Conservation (phyloP, 2,888 invertebrate species). For the Andrena hattorfiana region DNA sequence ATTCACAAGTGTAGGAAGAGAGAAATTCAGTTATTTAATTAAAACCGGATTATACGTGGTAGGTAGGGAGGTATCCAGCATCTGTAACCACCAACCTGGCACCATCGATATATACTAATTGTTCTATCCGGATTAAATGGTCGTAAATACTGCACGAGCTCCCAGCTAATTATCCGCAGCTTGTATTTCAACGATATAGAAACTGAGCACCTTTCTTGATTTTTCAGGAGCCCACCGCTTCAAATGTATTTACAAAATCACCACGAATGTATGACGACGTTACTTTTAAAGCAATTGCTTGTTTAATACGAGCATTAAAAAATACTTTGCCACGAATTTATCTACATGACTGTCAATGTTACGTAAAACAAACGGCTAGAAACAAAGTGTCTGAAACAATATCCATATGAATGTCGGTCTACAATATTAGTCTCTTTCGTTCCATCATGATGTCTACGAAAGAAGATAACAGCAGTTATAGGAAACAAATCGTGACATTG, state of each 20-base stretch:
- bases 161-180: conserved; percentile 66
- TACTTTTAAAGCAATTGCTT: neutral
- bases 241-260: neutral
- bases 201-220: conserved; percentile 39
- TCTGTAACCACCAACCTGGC: conserved; percentile 71
- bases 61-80: conserved; percentile 64
- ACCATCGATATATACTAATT: conserved; percentile 79
- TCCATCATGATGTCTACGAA: no score
- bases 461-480: no score
- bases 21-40: conserved; percentile 81
- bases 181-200: conserved; percentile 52
- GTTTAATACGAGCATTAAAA: no score
- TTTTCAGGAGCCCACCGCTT: conserved; percentile 19
- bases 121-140: conserved; percentile 77
- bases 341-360: no score
- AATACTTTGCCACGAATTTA: no score
- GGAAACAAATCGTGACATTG: no score
- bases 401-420: no score
- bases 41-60: conserved; percentile 82
- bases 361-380: no score
- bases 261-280: neutral
- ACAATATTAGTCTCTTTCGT: no score
- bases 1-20: conserved; percentile 33
- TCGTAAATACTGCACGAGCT: conserved; percentile 66
- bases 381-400: no score